Evolutionary conservation across 2,888 invertebrate genomes (phyloP).

Genomic region (Phortica okadai): DNA sequence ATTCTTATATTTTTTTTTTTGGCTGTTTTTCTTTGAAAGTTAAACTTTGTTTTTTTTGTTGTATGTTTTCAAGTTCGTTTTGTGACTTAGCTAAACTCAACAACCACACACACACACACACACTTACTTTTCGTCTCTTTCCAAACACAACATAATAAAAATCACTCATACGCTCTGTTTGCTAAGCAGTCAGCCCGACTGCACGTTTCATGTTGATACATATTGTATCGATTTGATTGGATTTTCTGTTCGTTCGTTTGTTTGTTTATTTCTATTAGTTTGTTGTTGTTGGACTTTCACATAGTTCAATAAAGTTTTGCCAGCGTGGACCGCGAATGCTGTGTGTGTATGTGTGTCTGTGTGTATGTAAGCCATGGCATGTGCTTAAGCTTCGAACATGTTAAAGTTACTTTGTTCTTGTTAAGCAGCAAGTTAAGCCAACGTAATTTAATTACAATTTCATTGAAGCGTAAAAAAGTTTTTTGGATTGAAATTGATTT

Average conservation of each 20-base stretch:
- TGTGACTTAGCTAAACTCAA: background rate
- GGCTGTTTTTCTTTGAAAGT: background rate
- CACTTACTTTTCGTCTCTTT: too few species aligned
- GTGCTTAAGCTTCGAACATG: background rate
- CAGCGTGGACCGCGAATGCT: background rate
- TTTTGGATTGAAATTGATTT: too few species aligned
- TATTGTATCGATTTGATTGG: slow-evolving; percentile 69
- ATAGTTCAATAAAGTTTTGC: slow-evolving; percentile 54
- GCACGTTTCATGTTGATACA: slow-evolving; percentile 1
- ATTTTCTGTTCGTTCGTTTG: slow-evolving; percentile 53
- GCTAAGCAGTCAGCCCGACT: background rate
- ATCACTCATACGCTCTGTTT: slow-evolving; percentile 17
- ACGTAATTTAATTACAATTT: slow-evolving; percentile 27
- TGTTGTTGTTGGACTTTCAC: slow-evolving; percentile 52
- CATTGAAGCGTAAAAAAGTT: background rate
- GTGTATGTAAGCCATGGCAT: background rate
- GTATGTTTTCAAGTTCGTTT: too few species aligned
- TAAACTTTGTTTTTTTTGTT: too few species aligned
- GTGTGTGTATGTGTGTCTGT: background rate
- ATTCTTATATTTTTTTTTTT: background rate
- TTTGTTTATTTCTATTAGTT: slow-evolving; percentile 59
- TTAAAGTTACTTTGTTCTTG: background rate
- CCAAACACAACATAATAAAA: background rate
- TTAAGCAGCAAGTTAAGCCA: background rate
- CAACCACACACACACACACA: background rate